Percentiles rank a stretch among this genome's conserved stretches.
phyloP scores from a whole-genome alignment of 2,113 vertebrate species.

The Ivindomyrus marchei region DNA sequence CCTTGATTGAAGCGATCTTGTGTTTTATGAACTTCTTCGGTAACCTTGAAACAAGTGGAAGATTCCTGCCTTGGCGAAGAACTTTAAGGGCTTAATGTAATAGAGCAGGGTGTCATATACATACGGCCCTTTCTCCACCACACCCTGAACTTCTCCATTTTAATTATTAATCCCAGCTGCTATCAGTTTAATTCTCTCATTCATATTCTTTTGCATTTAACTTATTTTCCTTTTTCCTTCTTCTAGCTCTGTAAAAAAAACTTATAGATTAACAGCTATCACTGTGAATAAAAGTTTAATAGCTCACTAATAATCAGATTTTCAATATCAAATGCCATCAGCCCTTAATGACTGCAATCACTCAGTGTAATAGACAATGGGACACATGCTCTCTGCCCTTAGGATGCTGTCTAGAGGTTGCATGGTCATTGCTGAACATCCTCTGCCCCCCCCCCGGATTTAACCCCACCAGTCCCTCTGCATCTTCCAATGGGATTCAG shows the following conservation, averaged over 20 bases:
- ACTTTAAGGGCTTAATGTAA: not conserved
- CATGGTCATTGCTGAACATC: not conserved
- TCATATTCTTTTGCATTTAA: not conserved
- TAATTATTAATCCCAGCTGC: not conserved
- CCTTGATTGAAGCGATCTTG: not conserved
- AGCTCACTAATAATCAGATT: conserved; percentile 8
- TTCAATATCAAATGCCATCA: not conserved
- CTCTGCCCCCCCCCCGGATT: not conserved
- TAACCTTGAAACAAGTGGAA: not conserved
- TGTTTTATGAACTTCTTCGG: not conserved
- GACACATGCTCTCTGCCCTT: not conserved
- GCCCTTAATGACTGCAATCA: conserved; percentile 2
- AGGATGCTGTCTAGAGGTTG: not conserved
- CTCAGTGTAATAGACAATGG: not conserved
- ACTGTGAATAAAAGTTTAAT: not conserved
- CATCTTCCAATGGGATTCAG: not conserved
- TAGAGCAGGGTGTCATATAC: not conserved
- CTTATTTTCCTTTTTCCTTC: not conserved
- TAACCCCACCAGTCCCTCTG: not conserved
- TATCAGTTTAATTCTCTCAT: not conserved
- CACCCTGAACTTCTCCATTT: not conserved
- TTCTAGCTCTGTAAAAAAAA: not conserved
- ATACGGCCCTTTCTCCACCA: not conserved
- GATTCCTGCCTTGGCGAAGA: not conserved
- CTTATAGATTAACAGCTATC: not conserved